Base-by-base conservation (phyloP, 2,888 invertebrate genomes). In the Dioctria linearis region DNA sequence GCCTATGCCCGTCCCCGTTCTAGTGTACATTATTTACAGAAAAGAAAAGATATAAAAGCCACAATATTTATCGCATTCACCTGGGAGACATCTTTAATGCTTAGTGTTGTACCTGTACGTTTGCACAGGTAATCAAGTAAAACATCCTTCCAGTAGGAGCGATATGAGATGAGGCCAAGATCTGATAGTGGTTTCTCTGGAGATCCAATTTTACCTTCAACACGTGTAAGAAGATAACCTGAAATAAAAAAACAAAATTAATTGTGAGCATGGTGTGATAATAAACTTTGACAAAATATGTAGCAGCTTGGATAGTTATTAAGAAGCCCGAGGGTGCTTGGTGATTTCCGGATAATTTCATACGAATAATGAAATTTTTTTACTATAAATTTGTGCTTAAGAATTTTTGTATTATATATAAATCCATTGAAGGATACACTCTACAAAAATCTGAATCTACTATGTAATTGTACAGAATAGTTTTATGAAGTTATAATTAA, bases 131-230 rank as follows among this genome's bases (percentile, higher is more conserved):
- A 95, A 86, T 96, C 95, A 80, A 99, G 90, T 5, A 99, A 90
- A 0, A 98, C 97, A 88, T 98, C 97, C 88, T 98, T 98, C 99
- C 99, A 99, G 90, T 99, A 99, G 71, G 97, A 98, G 43, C 99
- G 93, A 90, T 99, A 99, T 25, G 98, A 98, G 86, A 99, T 96
- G 79, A 99, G 92, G 11, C 99, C 99, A 81, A 99, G 92, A 90
- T 99, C 99, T 69, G 98, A 98, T 57, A 99, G 91, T 0, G 99
- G 99, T 85, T 98, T 98, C 89, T 99, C 99, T 0, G 99, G 99
- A 1, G 98, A 98, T n/a, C 99, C 99, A 80, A 99, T 96, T 91
- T 98, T 99, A 82, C 95, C 96, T 90, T 99, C 99, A 61, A 95
- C 95, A 86, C 96, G 93, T 82, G 98, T 99, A 86, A 99, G 90